Evolutionary conservation across 2,113 vertebrate species (phyloP).

Genomic region (Sinocyclocheilus rhinocerous): DNA sequence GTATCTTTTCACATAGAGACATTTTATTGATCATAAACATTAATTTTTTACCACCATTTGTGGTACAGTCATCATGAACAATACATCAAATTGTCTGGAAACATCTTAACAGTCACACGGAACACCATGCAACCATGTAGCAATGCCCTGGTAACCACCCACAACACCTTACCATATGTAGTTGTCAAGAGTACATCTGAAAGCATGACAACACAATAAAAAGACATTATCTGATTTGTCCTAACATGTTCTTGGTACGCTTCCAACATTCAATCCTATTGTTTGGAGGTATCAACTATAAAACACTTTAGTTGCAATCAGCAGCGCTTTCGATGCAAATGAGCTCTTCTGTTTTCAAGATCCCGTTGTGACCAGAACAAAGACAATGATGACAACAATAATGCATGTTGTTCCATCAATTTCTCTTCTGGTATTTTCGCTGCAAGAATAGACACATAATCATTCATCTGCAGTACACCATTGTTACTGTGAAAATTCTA

Average conservation of each 20-base stretch:
- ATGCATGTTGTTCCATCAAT: slow-evolving; percentile 37
- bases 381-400: slow-evolving; percentile 48
- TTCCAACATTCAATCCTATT: slow-evolving; percentile 32
- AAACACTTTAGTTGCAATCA: slow-evolving; percentile 53
- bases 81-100: no score
- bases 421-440: slow-evolving; percentile 8
- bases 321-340: slow-evolving; percentile 56
- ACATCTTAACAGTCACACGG: neutral
- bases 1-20: neutral
- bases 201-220: slow-evolving; percentile 47
- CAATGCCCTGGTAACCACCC: neutral
- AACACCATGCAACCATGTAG: neutral
- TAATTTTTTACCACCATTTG: no score
- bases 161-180: neutral
- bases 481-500: slow-evolving; percentile 31
- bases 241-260: slow-evolving; percentile 42
- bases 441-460: slow-evolving; percentile 32
- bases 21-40: neutral
- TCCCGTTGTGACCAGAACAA: slow-evolving; percentile 50
- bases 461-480: slow-evolving; percentile 30
- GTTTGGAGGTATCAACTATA: slow-evolving; percentile 50
- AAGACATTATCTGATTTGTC: slow-evolving; percentile 48
- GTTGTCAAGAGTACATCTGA: slow-evolving; percentile 25
- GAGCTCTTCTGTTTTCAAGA: slow-evolving; percentile 34
- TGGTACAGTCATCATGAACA: no score